Evolutionary conservation across 2,888 invertebrate genomes (phyloP), one percentile per base, ranked within the genome.

Genomic region (Minunthozetes semirufus): DNA sequence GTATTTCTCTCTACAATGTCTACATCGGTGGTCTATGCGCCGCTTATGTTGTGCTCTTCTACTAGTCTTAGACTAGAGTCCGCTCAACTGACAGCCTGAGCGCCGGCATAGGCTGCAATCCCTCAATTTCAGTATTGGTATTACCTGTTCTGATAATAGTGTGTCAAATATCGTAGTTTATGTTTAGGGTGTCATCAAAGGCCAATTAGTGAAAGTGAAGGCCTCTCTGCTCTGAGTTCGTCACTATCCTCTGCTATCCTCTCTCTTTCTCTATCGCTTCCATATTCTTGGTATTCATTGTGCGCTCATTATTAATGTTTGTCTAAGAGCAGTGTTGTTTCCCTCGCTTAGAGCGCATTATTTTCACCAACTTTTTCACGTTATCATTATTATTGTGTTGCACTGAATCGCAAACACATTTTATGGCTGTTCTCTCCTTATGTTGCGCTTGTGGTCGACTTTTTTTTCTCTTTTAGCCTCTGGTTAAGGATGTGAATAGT

Each of bases 161-260:
- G 63, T 63, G 63, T 63, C 68, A 38, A 42, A 68, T 68, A 68
- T 42, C 42, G 68, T 42, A 46, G 68, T 68, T 66, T 42, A 33
- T 68, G 46, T 42, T 68, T 68, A 46, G 68, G 68, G 68, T 68
- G 68, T 68, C 68, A 68, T 68, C 68, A 68, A 38, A 68, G 33
- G 42, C 68, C 68, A 68, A 68, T 68, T 68, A 68, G 68, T 68
- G 68, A 42, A 15, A 68, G 68, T 46, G 38, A 68, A 68, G 42
- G 68, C 42, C 68, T 25, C 25, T 68, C 29, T 33, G 33, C 33
- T 8, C 33, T 33, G 33, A 33, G 33, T 33, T n/a, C 33, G 33
- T 33, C 33, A 33, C 33, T 33, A 48, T 48, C 46, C 19, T 19
- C 19, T 53, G 48, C 15, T 3, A 11, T 50, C 9, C 15, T 53